Percentiles rank a stretch among this genome's conserved stretches.
Evolutionary conservation across 2,888 invertebrate species (phyloP).

Genomic region (Tinea trinotella): DNA sequence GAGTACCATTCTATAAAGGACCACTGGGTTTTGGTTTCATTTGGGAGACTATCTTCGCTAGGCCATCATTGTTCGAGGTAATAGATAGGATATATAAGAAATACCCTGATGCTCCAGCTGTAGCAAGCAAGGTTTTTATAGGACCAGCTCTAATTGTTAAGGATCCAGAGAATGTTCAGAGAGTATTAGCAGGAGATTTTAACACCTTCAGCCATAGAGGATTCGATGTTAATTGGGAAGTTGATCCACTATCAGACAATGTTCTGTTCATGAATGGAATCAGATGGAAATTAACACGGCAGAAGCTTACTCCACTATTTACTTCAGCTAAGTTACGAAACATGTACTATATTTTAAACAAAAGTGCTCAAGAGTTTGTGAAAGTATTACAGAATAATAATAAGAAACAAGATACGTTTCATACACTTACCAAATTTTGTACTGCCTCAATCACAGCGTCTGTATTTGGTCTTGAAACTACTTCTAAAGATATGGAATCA

Average conservation of each 20-base stretch:
- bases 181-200: conserved; percentile 35
- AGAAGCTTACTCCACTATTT: conserved; percentile 46
- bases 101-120: background rate
- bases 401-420: conserved; percentile 28
- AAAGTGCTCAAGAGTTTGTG: conserved; percentile 41
- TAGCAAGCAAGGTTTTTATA: conserved; percentile 9
- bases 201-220: conserved; percentile 39
- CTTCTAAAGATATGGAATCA: conserved; percentile 37
- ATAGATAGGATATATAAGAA: conserved; percentile 2
- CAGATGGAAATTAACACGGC: conserved; percentile 46
- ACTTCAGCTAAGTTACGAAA: conserved; percentile 45
- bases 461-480: conserved; percentile 47
- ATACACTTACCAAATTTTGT: conserved; percentile 33
- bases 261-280: conserved; percentile 36
- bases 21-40: background rate
- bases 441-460: conserved; percentile 41
- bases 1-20: conserved; percentile 10
- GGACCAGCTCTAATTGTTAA: conserved; percentile 31
- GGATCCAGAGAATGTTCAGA: conserved; percentile 35
- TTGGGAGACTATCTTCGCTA: background rate
- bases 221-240: conserved; percentile 27
- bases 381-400: conserved; percentile 31
- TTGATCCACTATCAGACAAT: conserved; percentile 37
- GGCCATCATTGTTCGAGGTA: background rate
- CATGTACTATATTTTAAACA: conserved; percentile 48